Base-by-base conservation (phyloP, 2,113 vertebrate genomes). In the Tichodroma muraria region DNA sequence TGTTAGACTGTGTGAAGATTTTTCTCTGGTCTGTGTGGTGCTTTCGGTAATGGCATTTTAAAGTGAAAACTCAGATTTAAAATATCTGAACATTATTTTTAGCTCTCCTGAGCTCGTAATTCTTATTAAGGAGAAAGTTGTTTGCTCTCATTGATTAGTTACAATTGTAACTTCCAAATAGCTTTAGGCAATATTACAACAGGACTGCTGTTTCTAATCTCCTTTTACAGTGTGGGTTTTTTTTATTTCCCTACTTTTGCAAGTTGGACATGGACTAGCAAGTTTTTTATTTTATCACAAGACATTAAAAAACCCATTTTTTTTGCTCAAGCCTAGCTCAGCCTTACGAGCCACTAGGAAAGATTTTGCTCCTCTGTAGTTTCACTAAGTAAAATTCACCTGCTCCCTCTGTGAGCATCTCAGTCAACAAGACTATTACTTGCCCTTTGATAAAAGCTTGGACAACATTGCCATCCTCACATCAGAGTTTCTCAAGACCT, bases 101-200 rank as follows among this genome's bases (percentile, higher is more conserved):
- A 91, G 68, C 56, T 88, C 57, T 93, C 59, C 33, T 23, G 21
- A 53, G 19, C 80, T 92, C 6, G 0, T 95, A 59, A 10, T 57
- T 87, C 73, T 89, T 83, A 44, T 77, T 89, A 88, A 75, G 24
- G 64, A 85, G 60, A 66, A 77, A 33, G 54, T 85, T 96, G 49
- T 85, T 93, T 90, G 85, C 70, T 35, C 65, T 88, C 72, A 80
- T 93, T 80, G 83, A 85, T 96, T 91, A 88, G 68, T 89, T 85
- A 71, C 24, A 49, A 64, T 66, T 83, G 37, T 45, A 91, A 91
- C 40, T 69, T 89, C 63, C 42, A 85, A 25, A 76, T 70, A 82
- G 78, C 81, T 85, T 61, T 31, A 19, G 80, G 70, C 71, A 82
- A 6, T 72, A 33, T 53, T 93, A 68, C 54, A 57, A 37, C 50